phyloP scores from a whole-genome alignment of 2,888 invertebrate genomes.

The Heteropelma amictum region DNA sequence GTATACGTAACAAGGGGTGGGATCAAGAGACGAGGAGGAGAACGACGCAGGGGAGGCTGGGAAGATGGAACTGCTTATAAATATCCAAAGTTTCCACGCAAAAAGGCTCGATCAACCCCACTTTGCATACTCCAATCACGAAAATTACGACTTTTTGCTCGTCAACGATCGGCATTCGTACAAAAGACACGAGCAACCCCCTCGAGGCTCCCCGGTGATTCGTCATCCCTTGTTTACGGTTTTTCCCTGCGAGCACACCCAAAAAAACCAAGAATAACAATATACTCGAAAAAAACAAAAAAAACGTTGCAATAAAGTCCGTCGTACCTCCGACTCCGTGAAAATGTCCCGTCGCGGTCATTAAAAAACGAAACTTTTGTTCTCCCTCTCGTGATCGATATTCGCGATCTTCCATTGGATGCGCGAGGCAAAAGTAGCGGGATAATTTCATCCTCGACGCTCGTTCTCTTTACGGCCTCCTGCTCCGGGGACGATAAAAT shows the following conservation, averaged over 20 bases:
- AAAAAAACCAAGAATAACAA: too few species aligned
- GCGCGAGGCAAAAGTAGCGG: too few species aligned
- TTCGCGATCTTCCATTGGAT: too few species aligned
- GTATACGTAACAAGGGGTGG: slow-evolving; percentile 59
- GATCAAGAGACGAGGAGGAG: slow-evolving; percentile 34
- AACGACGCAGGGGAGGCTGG: neutral
- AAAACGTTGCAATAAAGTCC: too few species aligned
- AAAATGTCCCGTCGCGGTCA: too few species aligned
- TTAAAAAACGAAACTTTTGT: too few species aligned
- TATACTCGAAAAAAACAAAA: too few species aligned
- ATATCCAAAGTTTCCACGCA: too few species aligned
- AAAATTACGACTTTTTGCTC: neutral
- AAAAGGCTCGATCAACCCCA: neutral
- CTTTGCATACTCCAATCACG: neutral
- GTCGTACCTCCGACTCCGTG: too few species aligned
- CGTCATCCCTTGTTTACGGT: slow-evolving; percentile 70
- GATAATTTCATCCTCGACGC: slow-evolving; percentile 36
- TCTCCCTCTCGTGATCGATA: too few species aligned
- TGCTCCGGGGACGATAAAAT: slow-evolving; percentile 35
- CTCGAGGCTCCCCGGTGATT: slow-evolving; percentile 64
- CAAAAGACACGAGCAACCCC: slow-evolving; percentile 55
- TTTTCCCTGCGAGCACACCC: too few species aligned
- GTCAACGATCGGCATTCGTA: neutral
- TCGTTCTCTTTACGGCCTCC: slow-evolving; percentile 63
- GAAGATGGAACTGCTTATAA: neutral